These are phyloP conservation scores for Xenopus borealis DNA, from an alignment of 2,113 vertebrate species.

Conservation along the genomic window DNA sequence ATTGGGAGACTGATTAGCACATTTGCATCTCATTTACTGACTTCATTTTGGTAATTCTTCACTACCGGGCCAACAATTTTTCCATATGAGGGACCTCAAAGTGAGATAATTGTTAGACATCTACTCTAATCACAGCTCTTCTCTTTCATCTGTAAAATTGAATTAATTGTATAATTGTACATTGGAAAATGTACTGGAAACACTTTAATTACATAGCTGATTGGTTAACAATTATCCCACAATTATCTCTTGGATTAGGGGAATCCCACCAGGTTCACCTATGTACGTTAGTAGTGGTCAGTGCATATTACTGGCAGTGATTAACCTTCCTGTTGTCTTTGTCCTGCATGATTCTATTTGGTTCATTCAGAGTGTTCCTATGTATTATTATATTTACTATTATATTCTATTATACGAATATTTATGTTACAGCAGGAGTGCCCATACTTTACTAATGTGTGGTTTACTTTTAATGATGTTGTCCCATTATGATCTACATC, in stretches of 20 bases:
- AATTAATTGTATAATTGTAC: constrained; percentile 17
- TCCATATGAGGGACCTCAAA: not conserved
- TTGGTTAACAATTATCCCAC: constrained; percentile 14
- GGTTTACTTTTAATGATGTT: no score
- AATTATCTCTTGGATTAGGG: not conserved
- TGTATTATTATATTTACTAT: no score
- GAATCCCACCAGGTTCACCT: not conserved
- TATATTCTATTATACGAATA: no score
- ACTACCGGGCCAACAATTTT: not conserved
- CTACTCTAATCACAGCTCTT: not conserved
- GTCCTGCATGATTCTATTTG: no score
- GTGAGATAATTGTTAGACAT: not conserved
- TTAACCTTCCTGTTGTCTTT: no score
- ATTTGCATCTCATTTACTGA: no score
- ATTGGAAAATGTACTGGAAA: constrained; percentile 3
- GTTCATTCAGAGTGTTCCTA: no score
- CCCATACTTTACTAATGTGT: no score
- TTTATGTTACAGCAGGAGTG: no score
- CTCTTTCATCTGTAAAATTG: not conserved
- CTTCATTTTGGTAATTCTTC: not conserved
- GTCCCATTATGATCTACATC: no score
- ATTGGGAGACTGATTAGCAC: no score
- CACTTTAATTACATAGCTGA: constrained; percentile 27
- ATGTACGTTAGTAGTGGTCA: not conserved
- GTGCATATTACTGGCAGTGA: no score